Percentiles rank a stretch among this genome's conserved stretches.
Evolutionary conservation across 2,888 invertebrate genomes (phyloP).

Genomic region (Lithophane semibrunnea): DNA sequence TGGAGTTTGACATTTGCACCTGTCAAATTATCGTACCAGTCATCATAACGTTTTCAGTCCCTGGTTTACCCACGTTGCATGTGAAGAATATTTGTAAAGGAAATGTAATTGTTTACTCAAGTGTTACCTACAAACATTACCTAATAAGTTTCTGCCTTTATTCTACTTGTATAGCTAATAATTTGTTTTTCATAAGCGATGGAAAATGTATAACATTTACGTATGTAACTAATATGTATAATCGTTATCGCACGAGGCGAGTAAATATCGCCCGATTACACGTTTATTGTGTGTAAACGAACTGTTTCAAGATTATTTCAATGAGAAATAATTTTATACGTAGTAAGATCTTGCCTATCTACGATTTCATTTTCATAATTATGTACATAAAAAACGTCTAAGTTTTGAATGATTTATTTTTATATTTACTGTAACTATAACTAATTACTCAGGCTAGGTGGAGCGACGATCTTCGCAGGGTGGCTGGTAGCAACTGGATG

Average conservation of each 20-base stretch:
- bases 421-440: neutral
- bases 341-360: neutral
- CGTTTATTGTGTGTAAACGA: slow-evolving; percentile 18
- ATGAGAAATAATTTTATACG: neutral
- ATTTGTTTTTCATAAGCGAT: neutral
- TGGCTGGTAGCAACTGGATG: too few species aligned
- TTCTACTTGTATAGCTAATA: neutral
- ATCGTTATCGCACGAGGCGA: slow-evolving; percentile 15
- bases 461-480: too few species aligned
- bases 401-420: neutral
- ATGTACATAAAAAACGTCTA: neutral
- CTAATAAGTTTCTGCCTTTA: neutral
- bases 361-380: neutral
- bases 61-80: slow-evolving; percentile 21
- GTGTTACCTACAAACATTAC: slow-evolving; percentile 8
- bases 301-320: slow-evolving; percentile 18
- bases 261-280: slow-evolving; percentile 30
- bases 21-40: too few species aligned
- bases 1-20: too few species aligned
- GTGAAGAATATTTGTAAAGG: slow-evolving; percentile 2
- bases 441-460: too few species aligned
- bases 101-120: slow-evolving; percentile 7
- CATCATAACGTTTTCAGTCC: too few species aligned
- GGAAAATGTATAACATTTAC: slow-evolving; percentile 14
- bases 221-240: neutral